A percentile compares a stretch with the other conserved stretches of the same genome.
Evolutionary conservation across 2,797 vertebrate genomes (phyloP).

Genomic region (Acipenser oxyrinchus): DNA sequence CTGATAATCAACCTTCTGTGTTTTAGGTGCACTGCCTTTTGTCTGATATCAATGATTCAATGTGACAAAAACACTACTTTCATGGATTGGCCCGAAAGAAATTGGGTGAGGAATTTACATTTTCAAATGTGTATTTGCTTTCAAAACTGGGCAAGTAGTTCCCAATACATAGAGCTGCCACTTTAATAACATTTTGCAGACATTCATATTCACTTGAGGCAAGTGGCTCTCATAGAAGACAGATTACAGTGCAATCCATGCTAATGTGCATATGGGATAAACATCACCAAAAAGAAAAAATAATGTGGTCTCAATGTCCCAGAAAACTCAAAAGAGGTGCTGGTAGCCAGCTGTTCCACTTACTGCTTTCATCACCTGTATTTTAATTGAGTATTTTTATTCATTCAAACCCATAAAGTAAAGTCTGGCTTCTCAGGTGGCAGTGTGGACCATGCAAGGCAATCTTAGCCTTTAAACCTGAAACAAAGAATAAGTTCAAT

Average conservation of each 20-base stretch:
- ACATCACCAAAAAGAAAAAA: constrained; percentile 61
- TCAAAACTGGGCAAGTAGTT: too few relatives aligned
- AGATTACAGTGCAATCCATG: constrained; percentile 66
- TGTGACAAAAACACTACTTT: too few relatives aligned
- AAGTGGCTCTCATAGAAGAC: constrained; percentile 60
- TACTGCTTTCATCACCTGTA: constrained; percentile 71
- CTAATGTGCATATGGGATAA: constrained; percentile 74
- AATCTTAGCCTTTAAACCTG: constrained; percentile 25
- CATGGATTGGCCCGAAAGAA: too few relatives aligned
- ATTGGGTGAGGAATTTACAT: too few relatives aligned
- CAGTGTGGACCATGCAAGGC: constrained; percentile 50
- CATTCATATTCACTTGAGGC: constrained; percentile 58
- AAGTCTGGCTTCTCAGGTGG: constrained; percentile 64
- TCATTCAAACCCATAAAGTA: constrained; percentile 64
- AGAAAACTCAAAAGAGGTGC: constrained; percentile 61
- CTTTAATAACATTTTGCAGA: constrained; percentile 54
- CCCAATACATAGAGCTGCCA: constrained; percentile 24
- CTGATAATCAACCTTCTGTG: too few relatives aligned
- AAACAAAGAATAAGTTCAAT: constrained; percentile 5
- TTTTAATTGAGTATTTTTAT: constrained; percentile 80
- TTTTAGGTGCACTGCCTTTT: too few relatives aligned
- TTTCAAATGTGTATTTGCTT: too few relatives aligned
- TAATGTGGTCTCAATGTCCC: constrained; percentile 70
- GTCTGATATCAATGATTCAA: too few relatives aligned
- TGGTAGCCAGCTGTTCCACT: constrained; percentile 63